Evolutionary conservation across 2,113 vertebrate species (phyloP), one percentile per base, ranked within the genome.

Genomic region (rat (Rattus norvegicus)): DNA sequence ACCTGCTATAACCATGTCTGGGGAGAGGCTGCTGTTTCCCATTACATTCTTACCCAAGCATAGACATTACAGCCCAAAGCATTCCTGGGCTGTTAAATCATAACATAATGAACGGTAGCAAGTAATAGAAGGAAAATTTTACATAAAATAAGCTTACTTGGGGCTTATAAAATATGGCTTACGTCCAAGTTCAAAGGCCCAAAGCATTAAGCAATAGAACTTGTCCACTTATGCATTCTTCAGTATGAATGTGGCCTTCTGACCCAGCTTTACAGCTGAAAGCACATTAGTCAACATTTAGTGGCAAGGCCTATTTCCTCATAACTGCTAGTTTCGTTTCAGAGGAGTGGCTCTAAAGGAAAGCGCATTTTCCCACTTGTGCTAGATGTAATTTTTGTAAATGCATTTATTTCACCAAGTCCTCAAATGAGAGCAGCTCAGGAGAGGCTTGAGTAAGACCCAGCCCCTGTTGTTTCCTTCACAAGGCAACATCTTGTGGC

Each of bases 281-380:
- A 54, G 72, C 43, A 52, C 70, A 43, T 75, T 61, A 52, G 85
- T 91, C 73, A 92, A 73, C 90, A 91, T 75, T 96, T 83, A 94
- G 33, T 95, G 87, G 75, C 79, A 94, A 95, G 76, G 22, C 17
- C 19, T 43, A 36, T 84, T 98, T 94, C 70, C 76, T 95, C 52
- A 75, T 88, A 76, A 85, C 61, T 28, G 63, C 70, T 56, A 85
- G 75, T 86, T 96, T 39, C 84, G 30, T 88, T 72, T 90, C 87
- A 88, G 83, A 88, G 97, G 33, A 80, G 61, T 67, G 63, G 33
- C 49, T 69, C 36, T 80, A 85, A 95, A 96, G 56, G 52, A 87
- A 96, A 86, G 79, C 43, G 67, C n/a, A 76, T 92, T 92, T 96
- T 61, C 85, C 65, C 33, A 69, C 87, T 89, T 97, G 49, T 92